Evolutionary conservation across 2,888 invertebrate species (phyloP).

Genomic region (Philopedon plagiatum): DNA sequence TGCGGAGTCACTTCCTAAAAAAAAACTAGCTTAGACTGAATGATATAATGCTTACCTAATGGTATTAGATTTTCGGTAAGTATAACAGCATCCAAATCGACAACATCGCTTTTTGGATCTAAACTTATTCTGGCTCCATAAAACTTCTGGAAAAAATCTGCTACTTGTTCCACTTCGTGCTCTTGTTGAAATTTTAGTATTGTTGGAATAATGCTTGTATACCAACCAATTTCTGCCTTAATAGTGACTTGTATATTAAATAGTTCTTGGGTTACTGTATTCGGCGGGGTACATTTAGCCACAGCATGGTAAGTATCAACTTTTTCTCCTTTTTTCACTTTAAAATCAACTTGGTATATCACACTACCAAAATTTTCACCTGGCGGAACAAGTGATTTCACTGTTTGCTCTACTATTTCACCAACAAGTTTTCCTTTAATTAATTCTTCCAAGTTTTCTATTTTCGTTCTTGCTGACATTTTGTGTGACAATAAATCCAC

Average conservation of each 20-base stretch:
- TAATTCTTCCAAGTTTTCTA: conserved; percentile 39
- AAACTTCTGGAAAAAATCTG: conserved; percentile 59
- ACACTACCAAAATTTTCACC: no score
- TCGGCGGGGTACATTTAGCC: conserved; percentile 39
- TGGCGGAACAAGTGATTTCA: conserved; percentile 19
- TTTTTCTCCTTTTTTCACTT: no score
- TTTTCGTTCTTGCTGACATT: conserved; percentile 12
- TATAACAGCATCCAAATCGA: conserved; percentile 71
- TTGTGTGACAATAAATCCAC: no score
- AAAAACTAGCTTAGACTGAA: no score
- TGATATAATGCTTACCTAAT: conserved; percentile 56
- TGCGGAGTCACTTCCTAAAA: no score
- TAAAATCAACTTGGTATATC: no score
- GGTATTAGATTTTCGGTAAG: conserved; percentile 69
- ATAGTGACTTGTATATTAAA: conserved; percentile 71
- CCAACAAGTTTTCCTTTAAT: conserved; percentile 32
- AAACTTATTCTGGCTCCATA: conserved; percentile 58
- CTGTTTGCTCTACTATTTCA: conserved; percentile 31
- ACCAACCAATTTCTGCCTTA: conserved; percentile 71
- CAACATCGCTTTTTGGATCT: conserved; percentile 53
- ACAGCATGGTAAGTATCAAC: conserved; percentile 38
- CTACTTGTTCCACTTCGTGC: conserved; percentile 64
- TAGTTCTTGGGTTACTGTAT: conserved; percentile 60
- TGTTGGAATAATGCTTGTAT: conserved; percentile 68
- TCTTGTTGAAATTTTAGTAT: conserved; percentile 69